phyloP scores from a whole-genome alignment of 2,113 vertebrate genomes.

The Hymenochirus boettgeri region DNA sequence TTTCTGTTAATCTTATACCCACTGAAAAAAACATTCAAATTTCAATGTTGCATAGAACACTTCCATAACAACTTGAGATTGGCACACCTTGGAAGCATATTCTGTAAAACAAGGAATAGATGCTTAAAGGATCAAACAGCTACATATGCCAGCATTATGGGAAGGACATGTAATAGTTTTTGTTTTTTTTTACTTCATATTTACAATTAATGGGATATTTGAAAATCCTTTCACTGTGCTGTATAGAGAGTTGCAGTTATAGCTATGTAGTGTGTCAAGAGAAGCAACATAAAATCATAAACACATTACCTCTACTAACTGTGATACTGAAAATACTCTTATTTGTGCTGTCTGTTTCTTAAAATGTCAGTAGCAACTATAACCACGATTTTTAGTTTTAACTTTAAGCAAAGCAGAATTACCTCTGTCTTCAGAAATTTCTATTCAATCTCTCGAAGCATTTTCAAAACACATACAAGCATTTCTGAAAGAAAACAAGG shows the following conservation, averaged over 20 bases:
- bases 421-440: constrained; percentile 47
- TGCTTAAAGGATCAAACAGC: background rate
- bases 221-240: too few relatives aligned
- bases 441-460: constrained; percentile 33
- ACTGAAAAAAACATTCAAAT: constrained; percentile 65
- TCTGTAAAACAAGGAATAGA: constrained; percentile 1
- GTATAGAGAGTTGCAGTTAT: background rate
- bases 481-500: constrained; percentile 14
- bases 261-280: constrained; percentile 43
- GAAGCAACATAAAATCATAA: too few relatives aligned
- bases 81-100: constrained; percentile 69
- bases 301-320: constrained; percentile 31
- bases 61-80: constrained; percentile 75
- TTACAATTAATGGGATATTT: background rate
- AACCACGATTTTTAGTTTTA: constrained; percentile 42
- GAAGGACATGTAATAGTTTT: too few relatives aligned
- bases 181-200: background rate
- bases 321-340: constrained; percentile 44
- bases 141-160: background rate
- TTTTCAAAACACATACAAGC: constrained; percentile 21
- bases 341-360: constrained; percentile 39
- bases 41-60: constrained; percentile 94
- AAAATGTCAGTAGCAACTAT: constrained; percentile 63
- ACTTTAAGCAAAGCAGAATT: constrained; percentile 47
- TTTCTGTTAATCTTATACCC: constrained; percentile 3